Evolutionary conservation across 1,140 invertebrate species (phyloP).

Genomic region (Periplaneta americana): DNA sequence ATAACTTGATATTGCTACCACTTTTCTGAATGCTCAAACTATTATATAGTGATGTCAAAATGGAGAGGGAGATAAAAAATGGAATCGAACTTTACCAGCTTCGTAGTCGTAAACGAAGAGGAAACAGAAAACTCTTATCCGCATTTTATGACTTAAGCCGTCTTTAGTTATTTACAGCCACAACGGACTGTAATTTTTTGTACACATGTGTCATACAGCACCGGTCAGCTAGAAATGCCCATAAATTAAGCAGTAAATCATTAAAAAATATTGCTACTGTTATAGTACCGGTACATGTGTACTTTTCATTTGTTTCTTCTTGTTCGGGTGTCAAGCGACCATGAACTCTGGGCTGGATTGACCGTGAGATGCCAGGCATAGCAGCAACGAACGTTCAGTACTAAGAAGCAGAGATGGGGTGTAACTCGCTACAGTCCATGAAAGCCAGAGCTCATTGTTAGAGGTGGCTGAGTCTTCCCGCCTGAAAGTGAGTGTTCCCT

Average conservation of each 20-base stretch:
- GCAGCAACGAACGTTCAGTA: neutral
- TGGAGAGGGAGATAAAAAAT: too few relatives aligned
- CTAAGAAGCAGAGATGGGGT: too few relatives aligned
- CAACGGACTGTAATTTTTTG: neutral
- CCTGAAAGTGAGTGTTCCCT: too few relatives aligned
- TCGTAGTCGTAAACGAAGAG: neutral
- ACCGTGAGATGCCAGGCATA: neutral
- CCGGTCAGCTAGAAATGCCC: neutral
- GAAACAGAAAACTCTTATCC: neutral
- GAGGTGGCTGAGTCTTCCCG: too few relatives aligned
- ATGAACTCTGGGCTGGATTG: neutral
- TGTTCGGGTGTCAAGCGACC: neutral
- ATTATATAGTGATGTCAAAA: neutral
- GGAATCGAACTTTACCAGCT: too few relatives aligned
- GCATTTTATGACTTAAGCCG: neutral
- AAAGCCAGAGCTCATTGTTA: too few relatives aligned
- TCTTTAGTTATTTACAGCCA: neutral
- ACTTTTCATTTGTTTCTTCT: neutral
- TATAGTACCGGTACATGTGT: neutral
- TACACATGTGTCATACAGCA: neutral
- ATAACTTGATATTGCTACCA: neutral
- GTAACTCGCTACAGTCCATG: too few relatives aligned
- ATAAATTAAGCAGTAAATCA: neutral
- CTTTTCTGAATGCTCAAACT: neutral
- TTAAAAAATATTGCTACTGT: neutral